Base-by-base conservation (phyloP, 2,797 vertebrate genomes). In the Otus scops region DNA sequence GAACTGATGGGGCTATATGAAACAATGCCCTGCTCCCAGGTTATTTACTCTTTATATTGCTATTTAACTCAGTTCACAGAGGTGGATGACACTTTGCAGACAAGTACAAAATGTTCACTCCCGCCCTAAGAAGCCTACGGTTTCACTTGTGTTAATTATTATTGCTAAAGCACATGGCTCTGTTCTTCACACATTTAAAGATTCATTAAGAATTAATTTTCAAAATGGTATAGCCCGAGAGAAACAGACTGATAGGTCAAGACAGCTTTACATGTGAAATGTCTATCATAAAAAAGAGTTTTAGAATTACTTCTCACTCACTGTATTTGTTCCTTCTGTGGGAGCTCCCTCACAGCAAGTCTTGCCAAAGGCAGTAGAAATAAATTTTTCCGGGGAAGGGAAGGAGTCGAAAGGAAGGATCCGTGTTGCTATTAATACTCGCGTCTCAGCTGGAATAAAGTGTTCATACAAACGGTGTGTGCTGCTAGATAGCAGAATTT, bases 171-270 rank as follows among this genome's bases (percentile, higher is more conserved):
- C 79, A 71, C 88, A 41, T 41, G 74, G 51, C 76, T 93, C 78
- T 89, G 73, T 83, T 94, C 67, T 85, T 93, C 73, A 83, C 27
- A 92, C 54, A 53, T 95, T 77, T 86, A 86, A 91, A 97, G 85
- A 97, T 96, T 96, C 95, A 96, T 97, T 96, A 95, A 82, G 82
- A 93, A 97, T 95, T 94, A 96, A 95, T 96, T 94, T 96, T 93
- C 85, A 83, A 86, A 95, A 88, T 89, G 71, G 57, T 87, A 89
- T 95, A 93, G 96, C 91, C 89, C 60, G 73, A 91, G 93, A 96
- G 92, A 95, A 97, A 86, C 43, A 74, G 91, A 59, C 36, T 84
- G 93, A 94, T 68, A 93, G 91, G 95, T 96, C 90, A 95, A 93
- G 90, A 81, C 80, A 95, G 92, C 80, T 95, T 96, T 92, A 89